Conservation (phyloP, 1,140 invertebrate genomes). For the Nomia melanderi region DNA sequence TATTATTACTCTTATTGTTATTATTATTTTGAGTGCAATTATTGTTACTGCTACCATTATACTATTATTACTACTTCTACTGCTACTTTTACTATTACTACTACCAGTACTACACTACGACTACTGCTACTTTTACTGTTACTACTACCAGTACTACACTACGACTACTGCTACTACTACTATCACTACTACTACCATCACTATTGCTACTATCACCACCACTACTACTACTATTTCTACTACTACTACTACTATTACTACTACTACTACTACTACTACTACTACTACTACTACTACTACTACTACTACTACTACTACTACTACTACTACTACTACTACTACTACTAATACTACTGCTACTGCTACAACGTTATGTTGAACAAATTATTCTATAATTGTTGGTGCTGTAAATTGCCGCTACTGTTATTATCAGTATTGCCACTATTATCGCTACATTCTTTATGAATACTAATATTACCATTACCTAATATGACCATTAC, state of each 20-base stretch:
- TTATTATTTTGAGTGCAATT: conserved; percentile 14
- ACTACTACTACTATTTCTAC: conserved; percentile 24
- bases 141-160: conserved; percentile 6
- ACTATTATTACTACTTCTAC: conserved; percentile 4
- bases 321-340: no score
- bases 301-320: no score
- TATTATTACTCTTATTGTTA: conserved; percentile 23
- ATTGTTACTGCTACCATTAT: conserved; percentile 28
- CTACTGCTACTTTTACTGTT: no score
- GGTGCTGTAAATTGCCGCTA: conserved; percentile 37
- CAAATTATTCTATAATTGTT: conserved; percentile 17
- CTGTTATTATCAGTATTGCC: conserved; percentile 31
- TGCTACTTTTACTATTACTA: no score
- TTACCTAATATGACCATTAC: conserved; percentile 8
- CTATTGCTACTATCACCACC: neutral
- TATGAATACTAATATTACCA: conserved; percentile 13
- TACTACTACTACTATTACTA: conserved; percentile 20
- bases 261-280: no score
- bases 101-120: no score
- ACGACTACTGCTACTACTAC: no score
- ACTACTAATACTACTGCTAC: conserved; percentile 6
- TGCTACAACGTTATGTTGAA: no score
- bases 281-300: no score
- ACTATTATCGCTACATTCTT: neutral
- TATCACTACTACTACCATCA: no score